phyloP scores from a whole-genome alignment of 2,888 invertebrate genomes.

The Octodonta nipae region DNA sequence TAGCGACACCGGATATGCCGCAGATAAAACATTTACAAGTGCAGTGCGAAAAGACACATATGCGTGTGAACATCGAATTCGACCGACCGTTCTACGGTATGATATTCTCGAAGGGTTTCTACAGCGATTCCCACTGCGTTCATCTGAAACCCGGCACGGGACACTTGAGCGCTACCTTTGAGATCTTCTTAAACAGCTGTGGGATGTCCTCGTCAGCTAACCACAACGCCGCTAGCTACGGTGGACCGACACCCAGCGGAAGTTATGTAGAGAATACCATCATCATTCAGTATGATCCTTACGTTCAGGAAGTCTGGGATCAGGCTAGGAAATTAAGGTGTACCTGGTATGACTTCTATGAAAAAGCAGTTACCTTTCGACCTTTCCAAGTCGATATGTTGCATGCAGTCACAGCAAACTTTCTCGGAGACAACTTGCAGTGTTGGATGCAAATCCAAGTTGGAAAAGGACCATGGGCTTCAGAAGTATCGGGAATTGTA shows the following conservation, averaged over 20 bases:
- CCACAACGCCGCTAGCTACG: constrained; percentile 68
- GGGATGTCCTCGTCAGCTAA: constrained; percentile 89
- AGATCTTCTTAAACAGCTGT: constrained; percentile 84
- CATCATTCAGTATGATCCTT: constrained; percentile 87
- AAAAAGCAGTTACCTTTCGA: constrained; percentile 85
- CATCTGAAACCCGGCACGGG: constrained; percentile 84
- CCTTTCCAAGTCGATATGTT: constrained; percentile 94
- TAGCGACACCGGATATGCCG: constrained; percentile 78
- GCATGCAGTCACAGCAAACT: constrained; percentile 88
- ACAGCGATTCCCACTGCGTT: constrained; percentile 82
- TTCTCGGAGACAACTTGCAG: constrained; percentile 86
- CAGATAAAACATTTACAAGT: constrained; percentile 88
- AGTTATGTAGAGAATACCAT: constrained; percentile 91
- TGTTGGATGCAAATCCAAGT: constrained; percentile 98
- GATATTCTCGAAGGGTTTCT: constrained; percentile 90
- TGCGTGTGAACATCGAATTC: constrained; percentile 90
- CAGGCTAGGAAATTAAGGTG: constrained; percentile 82
- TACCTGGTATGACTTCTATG: constrained; percentile 93
- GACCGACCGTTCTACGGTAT: constrained; percentile 90
- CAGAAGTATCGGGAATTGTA: constrained; percentile 87
- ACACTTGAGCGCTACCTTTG: constrained; percentile 81
- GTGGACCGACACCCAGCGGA: constrained; percentile 79
- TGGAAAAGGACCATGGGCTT: constrained; percentile 94
- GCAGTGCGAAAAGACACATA: constrained; percentile 89
- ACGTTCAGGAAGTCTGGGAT: constrained; percentile 92